Base-by-base conservation (phyloP, 2,113 vertebrate genomes). In the Ahaetulla prasina region DNA sequence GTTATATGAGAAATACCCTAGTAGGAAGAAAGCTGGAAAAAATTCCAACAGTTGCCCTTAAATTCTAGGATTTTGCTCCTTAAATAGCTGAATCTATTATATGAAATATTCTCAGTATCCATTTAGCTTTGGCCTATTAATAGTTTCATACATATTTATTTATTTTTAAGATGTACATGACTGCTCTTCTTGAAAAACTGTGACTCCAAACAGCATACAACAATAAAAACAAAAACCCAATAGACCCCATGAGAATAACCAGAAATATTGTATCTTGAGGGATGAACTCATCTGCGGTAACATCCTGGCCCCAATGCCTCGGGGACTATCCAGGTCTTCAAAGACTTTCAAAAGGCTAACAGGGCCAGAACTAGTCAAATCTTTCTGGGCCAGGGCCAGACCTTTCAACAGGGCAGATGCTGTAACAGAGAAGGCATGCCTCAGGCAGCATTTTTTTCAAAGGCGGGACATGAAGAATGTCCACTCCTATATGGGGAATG, bases 1-100 rank as follows among this genome's bases (percentile, higher is more conserved):
- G 95, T 89, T 96, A 96, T 88, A 47, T 93, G 91, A 95, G 91
- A 92, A 95, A 93, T 45, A 92, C 54, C 54, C 93, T 95, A 90
- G 52, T 88, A 94, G 93, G 90, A 90, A 91, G 57, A 93, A 93
- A 94, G 50, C 92, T 63, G 63, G 93, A 90, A 95, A 80, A 22
- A 92, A 95, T 25, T 39, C 87, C 93, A 57, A 87, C 50, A 88
- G 10, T 39, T 53, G 30, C 53, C 23, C 50, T 91, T 55, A 84
- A 30, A 35, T 39, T 80, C 12, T 45, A 85, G 49, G 49, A 91
- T 89, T 89, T 85, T 85, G 53, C 39, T 14, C 16, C 43, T 88
- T 52, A 92, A 8, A 3, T 47, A 9, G 90, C 20, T 35, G 68
- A 0, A 49, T 85, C 45, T 20, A 91, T 23, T 0, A 0, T 47